Evolutionary conservation across 2,888 invertebrate species (phyloP).

Genomic region (Synanthedon andrenaeformis): DNA sequence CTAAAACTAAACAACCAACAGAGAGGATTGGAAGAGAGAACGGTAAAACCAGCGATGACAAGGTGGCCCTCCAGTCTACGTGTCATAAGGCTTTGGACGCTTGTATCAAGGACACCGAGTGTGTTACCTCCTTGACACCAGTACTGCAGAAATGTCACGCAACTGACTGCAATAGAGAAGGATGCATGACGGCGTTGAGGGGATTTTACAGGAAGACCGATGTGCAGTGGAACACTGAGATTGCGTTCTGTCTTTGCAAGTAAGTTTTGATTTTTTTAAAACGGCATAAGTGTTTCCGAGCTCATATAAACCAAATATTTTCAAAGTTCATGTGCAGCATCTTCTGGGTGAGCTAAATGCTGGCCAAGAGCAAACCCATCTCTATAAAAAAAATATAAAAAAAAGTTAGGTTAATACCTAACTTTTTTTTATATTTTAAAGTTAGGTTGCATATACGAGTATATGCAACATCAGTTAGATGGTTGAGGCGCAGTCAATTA

Average conservation of each 20-base stretch:
- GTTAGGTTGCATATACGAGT: too few species aligned
- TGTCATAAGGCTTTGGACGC: constrained; percentile 87
- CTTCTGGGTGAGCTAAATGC: too few species aligned
- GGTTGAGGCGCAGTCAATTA: too few species aligned
- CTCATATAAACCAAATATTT: too few species aligned
- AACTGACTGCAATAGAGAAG: constrained; percentile 80
- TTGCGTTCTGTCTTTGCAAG: constrained; percentile 95
- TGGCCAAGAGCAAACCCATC: too few species aligned
- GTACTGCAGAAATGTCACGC: constrained; percentile 85
- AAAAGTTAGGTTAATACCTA: too few species aligned
- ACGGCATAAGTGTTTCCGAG: too few species aligned
- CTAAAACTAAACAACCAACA: constrained; percentile 40
- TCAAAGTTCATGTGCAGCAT: too few species aligned
- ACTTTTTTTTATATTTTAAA: too few species aligned
- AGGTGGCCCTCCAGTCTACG: constrained; percentile 81
- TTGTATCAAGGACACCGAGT: constrained; percentile 85
- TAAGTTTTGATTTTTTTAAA: constrained; percentile 58
- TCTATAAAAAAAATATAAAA: too few species aligned
- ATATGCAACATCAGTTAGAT: background rate
- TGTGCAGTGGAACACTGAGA: constrained; percentile 86
- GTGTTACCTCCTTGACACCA: constrained; percentile 83
- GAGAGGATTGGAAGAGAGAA: constrained; percentile 67
- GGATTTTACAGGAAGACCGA: constrained; percentile 86
- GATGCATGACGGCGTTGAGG: constrained; percentile 89
- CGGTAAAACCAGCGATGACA: constrained; percentile 67